Conservation (phyloP, 2,888 invertebrate genomes). For the Carabus problematicus region DNA sequence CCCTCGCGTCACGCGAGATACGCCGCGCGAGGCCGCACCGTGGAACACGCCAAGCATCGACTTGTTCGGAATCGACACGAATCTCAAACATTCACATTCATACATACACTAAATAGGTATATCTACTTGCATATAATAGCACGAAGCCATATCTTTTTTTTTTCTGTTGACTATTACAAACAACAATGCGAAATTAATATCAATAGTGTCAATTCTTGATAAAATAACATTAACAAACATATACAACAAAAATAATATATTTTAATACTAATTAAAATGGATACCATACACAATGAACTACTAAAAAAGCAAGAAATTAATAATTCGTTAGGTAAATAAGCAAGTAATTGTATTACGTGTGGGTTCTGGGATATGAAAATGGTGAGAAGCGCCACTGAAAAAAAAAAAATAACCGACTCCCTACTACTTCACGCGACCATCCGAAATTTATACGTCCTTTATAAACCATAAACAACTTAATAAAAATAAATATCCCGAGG, state of each 20-base stretch:
- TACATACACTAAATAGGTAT: slow-evolving; percentile 10
- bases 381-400: background rate
- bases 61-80: slow-evolving; percentile 39
- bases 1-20: slow-evolving; percentile 51
- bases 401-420: slow-evolving; percentile 2
- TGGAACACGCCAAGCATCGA: slow-evolving; percentile 34
- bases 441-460: slow-evolving; percentile 35
- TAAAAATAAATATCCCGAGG: slow-evolving; percentile 41
- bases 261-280: too few species aligned
- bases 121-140: background rate
- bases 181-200: too few species aligned
- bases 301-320: too few species aligned
- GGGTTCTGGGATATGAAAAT: background rate
- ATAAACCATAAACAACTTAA: slow-evolving; percentile 38
- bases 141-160: too few species aligned
- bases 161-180: background rate
- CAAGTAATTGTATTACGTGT: too few species aligned
- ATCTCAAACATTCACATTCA: slow-evolving; percentile 44
- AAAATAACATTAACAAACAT: too few species aligned
- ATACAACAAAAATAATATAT: too few species aligned
- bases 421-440: slow-evolving; percentile 13
- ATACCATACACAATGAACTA: too few species aligned
- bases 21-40: background rate
- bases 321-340: too few species aligned
- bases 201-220: too few species aligned